Percentiles rank a stretch among this genome's conserved stretches.
These are phyloP conservation scores for Sinocyclocheilus grahami DNA, from an alignment of 2,113 vertebrate species.

Conservation along the genomic window DNA sequence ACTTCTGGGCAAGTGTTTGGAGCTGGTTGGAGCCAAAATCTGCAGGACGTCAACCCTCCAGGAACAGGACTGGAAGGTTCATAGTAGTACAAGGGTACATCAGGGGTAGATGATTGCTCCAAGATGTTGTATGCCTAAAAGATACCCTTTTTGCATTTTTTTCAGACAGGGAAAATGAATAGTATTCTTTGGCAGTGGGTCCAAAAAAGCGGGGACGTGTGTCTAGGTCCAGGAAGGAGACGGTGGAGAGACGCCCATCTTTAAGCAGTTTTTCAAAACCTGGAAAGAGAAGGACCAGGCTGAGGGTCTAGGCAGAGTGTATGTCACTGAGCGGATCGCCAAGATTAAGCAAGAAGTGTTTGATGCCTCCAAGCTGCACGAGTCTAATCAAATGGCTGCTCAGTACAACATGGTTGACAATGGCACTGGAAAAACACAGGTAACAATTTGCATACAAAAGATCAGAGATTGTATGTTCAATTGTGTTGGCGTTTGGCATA, in stretches of 20 bases:
- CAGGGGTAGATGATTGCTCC: background rate
- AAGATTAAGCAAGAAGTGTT: slow-evolving; percentile 84
- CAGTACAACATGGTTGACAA: slow-evolving; percentile 92
- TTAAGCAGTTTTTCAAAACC: slow-evolving; percentile 89
- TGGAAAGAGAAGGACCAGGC: slow-evolving; percentile 88
- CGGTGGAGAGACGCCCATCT: slow-evolving; percentile 89
- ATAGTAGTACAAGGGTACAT: background rate
- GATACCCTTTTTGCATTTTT: background rate
- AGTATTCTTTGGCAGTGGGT: background rate
- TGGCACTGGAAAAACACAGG: slow-evolving; percentile 84
- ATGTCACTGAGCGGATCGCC: slow-evolving; percentile 85
- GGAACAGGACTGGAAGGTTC: background rate
- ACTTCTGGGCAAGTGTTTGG: background rate
- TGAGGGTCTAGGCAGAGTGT: slow-evolving; percentile 85
- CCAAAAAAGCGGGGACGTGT: too few species aligned
- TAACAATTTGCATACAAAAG: slow-evolving; percentile 53
- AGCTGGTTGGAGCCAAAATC: background rate
- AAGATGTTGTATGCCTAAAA: background rate
- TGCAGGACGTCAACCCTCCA: background rate
- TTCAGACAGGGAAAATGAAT: background rate
- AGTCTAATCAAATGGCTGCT: slow-evolving; percentile 85
- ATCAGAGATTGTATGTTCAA: background rate
- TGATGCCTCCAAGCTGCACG: slow-evolving; percentile 86
- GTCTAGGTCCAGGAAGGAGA: too few species aligned
- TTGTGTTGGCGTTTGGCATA: background rate